phyloP scores from a whole-genome alignment of 2,888 invertebrate species.

The Agrenia bidenticulata region DNA sequence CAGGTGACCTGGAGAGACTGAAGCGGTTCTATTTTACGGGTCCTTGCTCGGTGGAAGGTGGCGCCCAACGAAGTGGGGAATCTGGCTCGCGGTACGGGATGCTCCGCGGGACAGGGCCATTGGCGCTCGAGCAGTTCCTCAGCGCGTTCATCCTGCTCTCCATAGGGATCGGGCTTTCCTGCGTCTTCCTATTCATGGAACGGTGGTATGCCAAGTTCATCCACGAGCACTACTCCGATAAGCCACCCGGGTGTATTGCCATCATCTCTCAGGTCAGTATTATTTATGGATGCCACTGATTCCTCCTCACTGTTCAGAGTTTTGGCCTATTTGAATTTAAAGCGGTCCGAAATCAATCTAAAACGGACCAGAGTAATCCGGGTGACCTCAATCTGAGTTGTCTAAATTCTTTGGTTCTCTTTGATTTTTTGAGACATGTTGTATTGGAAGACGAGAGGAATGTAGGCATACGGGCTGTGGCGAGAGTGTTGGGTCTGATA shows the following conservation, averaged over 20 bases:
- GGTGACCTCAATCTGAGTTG: no score
- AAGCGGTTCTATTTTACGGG: conserved; percentile 90
- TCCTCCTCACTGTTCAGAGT: no score
- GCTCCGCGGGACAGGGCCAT: conserved; percentile 51
- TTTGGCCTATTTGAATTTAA: no score
- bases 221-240: conserved; percentile 20
- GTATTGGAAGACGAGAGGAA: no score
- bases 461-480: no score
- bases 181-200: conserved; percentile 82
- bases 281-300: no score
- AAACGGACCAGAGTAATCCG: no score
- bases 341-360: no score
- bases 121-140: conserved; percentile 92
- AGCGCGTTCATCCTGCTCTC: conserved; percentile 94
- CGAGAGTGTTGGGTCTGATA: no score
- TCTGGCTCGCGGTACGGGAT: not conserved
- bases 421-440: no score
- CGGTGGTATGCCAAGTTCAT: conserved; percentile 94
- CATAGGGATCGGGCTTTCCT: conserved; percentile 89
- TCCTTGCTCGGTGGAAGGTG: conserved; percentile 64
- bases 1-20: conserved; percentile 88
- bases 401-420: no score
- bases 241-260: conserved; percentile 16
- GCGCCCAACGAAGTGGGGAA: conserved; percentile 30
- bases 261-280: conserved; percentile 16